A percentile compares a stretch with the other conserved stretches of the same genome.
phyloP scores from a whole-genome alignment of 2,888 invertebrate species.

The Idaea dimidiata region DNA sequence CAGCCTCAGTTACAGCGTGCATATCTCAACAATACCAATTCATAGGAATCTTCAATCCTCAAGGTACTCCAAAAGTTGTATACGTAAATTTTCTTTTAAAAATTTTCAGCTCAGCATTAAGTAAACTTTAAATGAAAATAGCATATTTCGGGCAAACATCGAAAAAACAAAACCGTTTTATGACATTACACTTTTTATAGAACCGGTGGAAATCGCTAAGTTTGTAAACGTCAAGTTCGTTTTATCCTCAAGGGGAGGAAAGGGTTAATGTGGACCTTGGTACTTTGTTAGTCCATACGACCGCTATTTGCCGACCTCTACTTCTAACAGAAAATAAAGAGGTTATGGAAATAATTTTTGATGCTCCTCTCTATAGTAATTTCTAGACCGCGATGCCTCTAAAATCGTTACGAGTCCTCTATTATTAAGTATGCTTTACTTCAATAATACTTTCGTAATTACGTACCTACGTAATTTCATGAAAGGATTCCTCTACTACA shows the following conservation, averaged over 20 bases:
- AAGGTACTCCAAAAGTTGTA: too few species aligned
- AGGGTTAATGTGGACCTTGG: constrained; percentile 55
- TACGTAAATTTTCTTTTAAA: background rate
- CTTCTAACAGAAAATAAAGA: constrained; percentile 52
- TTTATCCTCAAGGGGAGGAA: constrained; percentile 47
- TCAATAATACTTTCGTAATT: constrained; percentile 2
- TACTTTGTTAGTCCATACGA: constrained; percentile 51
- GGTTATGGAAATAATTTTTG: constrained; percentile 60
- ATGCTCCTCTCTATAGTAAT: constrained; percentile 49
- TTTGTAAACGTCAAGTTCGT: constrained; percentile 26
- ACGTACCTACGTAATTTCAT: constrained; percentile 8
- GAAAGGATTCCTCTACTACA: background rate
- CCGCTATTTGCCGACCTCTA: constrained; percentile 51
- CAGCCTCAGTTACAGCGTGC: too few species aligned
- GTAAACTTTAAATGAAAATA: background rate
- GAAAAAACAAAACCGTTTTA: background rate
- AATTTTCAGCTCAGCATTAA: background rate
- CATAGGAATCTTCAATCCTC: too few species aligned
- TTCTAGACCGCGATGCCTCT: constrained; percentile 29
- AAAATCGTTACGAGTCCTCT: constrained; percentile 4
- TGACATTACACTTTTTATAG: background rate
- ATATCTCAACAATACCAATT: too few species aligned
- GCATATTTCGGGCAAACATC: background rate
- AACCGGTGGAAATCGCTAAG: background rate
- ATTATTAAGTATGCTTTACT: background rate